phyloP scores from a whole-genome alignment of 1,140 invertebrate species.

The Steinernema feltiae region DNA sequence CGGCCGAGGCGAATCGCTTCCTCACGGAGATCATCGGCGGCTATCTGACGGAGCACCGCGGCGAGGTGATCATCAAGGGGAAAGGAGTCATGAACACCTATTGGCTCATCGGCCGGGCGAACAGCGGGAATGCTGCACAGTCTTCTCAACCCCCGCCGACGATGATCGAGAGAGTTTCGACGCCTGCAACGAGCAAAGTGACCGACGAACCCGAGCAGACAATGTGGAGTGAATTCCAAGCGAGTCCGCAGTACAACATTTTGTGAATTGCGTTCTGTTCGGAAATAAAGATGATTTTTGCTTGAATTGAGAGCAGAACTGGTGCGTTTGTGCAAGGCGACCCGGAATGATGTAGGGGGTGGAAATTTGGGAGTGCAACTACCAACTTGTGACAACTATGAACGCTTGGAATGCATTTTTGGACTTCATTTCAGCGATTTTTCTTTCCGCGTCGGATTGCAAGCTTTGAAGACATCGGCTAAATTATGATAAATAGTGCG shows the following conservation, averaged over 20 bases:
- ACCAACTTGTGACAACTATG: no score
- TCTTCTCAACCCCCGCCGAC: no score
- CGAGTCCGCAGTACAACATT: neutral
- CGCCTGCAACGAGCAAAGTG: neutral
- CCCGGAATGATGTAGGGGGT: neutral
- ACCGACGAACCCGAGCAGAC: neutral
- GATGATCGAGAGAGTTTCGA: neutral
- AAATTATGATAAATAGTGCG: no score
- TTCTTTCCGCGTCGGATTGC: no score
- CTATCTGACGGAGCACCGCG: slow-evolving; percentile 27
- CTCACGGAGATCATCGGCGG: slow-evolving; percentile 24
- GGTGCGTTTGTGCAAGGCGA: neutral
- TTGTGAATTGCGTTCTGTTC: no score
- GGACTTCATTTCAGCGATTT: no score
- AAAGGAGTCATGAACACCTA: slow-evolving; percentile 34
- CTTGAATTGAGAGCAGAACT: neutral
- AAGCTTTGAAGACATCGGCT: no score
- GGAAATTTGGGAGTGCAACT: no score
- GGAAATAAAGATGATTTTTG: neutral
- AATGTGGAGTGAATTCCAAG: neutral
- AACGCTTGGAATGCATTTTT: no score
- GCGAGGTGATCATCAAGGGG: slow-evolving; percentile 24
- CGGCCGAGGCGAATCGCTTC: slow-evolving; percentile 17
- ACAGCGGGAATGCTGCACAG: neutral
- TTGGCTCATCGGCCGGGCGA: neutral